Evolutionary conservation across 2,797 vertebrate species (phyloP).

Genomic region (Paguma larvata): DNA sequence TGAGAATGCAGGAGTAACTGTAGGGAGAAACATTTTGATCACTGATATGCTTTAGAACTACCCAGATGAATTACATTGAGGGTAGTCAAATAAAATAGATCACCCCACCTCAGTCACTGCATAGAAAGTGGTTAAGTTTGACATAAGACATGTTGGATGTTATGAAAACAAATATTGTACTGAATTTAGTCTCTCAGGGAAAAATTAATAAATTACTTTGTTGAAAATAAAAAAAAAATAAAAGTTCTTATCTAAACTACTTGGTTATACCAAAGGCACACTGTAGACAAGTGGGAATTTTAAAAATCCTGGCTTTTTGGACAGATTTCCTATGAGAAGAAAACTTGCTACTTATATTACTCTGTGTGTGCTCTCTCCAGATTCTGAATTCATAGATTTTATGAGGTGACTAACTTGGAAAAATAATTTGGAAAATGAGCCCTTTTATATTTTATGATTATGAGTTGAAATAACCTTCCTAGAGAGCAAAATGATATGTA

Average conservation of each 20-base stretch:
- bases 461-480: background rate
- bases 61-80: slow-evolving; percentile 76
- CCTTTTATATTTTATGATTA: background rate
- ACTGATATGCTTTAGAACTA: slow-evolving; percentile 81
- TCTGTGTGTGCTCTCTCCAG: background rate
- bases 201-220: slow-evolving; percentile 88
- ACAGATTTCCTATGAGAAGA: background rate
- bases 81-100: slow-evolving; percentile 81
- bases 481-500: background rate
- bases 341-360: slow-evolving; percentile 1
- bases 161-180: slow-evolving; percentile 84
- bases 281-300: background rate
- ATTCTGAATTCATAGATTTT: slow-evolving; percentile 42
- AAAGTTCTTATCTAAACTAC: background rate
- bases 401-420: slow-evolving; percentile 12
- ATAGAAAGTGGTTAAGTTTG: slow-evolving; percentile 81
- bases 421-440: background rate
- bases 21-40: slow-evolving; percentile 84
- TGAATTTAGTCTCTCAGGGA: slow-evolving; percentile 83
- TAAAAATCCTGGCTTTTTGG: slow-evolving; percentile 33
- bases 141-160: slow-evolving; percentile 84
- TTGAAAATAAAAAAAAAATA: slow-evolving; percentile 76
- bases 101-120: slow-evolving; percentile 80
- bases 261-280: background rate
- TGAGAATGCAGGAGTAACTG: slow-evolving; percentile 78